These are phyloP conservation scores for Orientallactaga bullata DNA, from an alignment of 2,113 vertebrate species.

Conservation along the genomic window DNA sequence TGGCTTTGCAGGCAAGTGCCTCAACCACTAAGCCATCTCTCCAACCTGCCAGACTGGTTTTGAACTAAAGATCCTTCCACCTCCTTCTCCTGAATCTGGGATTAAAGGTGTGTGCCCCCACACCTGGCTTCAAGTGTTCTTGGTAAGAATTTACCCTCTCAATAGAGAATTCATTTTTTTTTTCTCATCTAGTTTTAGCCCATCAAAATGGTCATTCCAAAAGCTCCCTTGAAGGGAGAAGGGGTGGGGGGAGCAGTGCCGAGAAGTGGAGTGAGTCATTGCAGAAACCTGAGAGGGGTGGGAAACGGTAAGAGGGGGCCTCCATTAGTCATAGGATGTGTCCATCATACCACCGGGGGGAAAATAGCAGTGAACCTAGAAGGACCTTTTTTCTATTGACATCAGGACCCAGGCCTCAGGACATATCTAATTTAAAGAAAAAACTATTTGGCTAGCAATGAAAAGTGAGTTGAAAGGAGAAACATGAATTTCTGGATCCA, in stretches of 20 bases:
- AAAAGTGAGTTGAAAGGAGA: constrained; percentile 43
- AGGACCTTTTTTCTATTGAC: not conserved
- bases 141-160: not conserved
- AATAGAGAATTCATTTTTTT: not conserved
- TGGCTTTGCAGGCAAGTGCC: too few relatives aligned
- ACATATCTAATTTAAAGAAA: not conserved
- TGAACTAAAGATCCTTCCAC: not conserved
- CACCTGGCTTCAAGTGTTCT: not conserved
- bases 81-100: not conserved
- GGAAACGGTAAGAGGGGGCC: not conserved
- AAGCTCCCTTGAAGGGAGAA: not conserved
- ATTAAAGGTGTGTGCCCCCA: not conserved
- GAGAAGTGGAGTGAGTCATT: not conserved
- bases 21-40: too few relatives aligned
- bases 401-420: not conserved
- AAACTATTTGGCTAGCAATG: constrained; percentile 55
- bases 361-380: constrained; percentile 37
- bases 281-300: not conserved
- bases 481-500: not conserved
- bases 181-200: constrained; percentile 12
- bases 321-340: constrained; percentile 34
- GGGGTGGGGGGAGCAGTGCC: not conserved
- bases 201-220: constrained; percentile 51
- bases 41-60: not conserved
- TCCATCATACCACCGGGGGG: not conserved